phyloP scores from a whole-genome alignment of 1,140 invertebrate genomes.

The Saccostrea glomerata region DNA sequence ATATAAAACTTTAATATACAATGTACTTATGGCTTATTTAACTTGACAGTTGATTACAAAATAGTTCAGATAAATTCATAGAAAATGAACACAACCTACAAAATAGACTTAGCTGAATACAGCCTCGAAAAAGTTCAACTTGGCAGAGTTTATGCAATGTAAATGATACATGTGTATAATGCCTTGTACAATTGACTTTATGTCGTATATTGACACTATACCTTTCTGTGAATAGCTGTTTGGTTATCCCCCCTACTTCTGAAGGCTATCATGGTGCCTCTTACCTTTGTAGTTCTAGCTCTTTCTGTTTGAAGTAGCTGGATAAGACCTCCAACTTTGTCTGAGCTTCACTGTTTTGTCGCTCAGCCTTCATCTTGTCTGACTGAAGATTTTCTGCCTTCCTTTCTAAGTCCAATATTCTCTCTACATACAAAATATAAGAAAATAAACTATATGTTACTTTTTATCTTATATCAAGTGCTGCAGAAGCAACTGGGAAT shows the following conservation, averaged over 20 bases:
- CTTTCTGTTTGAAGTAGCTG: constrained; percentile 93
- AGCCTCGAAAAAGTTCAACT: not conserved
- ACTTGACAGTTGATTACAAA: not conserved
- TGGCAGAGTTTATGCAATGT: not conserved
- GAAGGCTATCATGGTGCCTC: not conserved
- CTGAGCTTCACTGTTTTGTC: constrained; percentile 88
- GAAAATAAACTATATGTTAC: not conserved
- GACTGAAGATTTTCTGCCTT: constrained; percentile 77
- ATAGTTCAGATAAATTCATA: too few species aligned
- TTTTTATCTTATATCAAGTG: too few species aligned
- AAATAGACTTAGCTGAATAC: too few species aligned
- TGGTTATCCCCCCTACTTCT: not conserved
- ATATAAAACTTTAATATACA: too few species aligned
- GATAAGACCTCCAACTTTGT: constrained; percentile 91
- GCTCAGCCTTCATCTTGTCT: constrained; percentile 85
- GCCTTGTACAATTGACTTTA: not conserved
- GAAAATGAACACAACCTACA: too few species aligned
- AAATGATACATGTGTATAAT: not conserved
- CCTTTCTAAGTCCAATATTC: constrained; percentile 75
- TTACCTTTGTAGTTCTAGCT: constrained; percentile 89
- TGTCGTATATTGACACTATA: not conserved
- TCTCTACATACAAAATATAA: constrained; percentile 69
- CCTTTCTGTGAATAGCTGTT: not conserved
- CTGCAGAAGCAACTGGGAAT: too few species aligned
- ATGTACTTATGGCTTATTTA: too few species aligned